Base-by-base conservation (phyloP, 1,140 invertebrate genomes). In the Zaprionus gabonicus region DNA sequence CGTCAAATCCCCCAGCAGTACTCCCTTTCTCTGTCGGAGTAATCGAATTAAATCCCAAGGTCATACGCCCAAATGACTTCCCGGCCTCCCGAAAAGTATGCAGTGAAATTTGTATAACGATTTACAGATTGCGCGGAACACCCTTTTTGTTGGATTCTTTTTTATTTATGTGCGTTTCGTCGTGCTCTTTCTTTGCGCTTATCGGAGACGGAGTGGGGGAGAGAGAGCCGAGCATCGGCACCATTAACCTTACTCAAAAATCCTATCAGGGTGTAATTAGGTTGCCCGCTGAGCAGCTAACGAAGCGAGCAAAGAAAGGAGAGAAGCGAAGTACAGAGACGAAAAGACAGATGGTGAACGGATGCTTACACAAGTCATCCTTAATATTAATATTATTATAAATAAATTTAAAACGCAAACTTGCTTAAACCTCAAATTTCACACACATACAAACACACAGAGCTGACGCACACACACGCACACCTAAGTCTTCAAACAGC, bases 321-420 rank as follows among this genome's bases (percentile, higher is more conserved):
- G n/a, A 5, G 15, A n/a, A 15, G 13, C 25, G 36, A 12, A 12
- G 6, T 23, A 2, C 23, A 23, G 23, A 23, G 23, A 12, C 23
- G 13, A 9, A 15, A 3, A 49, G 9, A 20, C 7, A 20, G 20
- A 12, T 12, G 46, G 10, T 9, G 38, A 51, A 20, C 70, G 31
- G 60, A 56, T 57, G 12, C 49, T 13, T 13, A 10, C 27, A 66
- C 28, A 31, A 76, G 71, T 64, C 71, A 78, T 78, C 60, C 83
- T 84, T 90, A 90, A 85, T 85, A 90, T 81, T 76, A 84, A 85
- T 90, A 90, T 75, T 85, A 85, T 85, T 82, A 81, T 62, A 85
- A 82, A 90, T 86, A 90, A 81, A 90, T 90, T 82, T 85, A 80
- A 77, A 77, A 75, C 71, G 72, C 59, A 85, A 85, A 87, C 81